phyloP scores from a whole-genome alignment of 2,888 invertebrate species.

The Ypsolopha scabrella region DNA sequence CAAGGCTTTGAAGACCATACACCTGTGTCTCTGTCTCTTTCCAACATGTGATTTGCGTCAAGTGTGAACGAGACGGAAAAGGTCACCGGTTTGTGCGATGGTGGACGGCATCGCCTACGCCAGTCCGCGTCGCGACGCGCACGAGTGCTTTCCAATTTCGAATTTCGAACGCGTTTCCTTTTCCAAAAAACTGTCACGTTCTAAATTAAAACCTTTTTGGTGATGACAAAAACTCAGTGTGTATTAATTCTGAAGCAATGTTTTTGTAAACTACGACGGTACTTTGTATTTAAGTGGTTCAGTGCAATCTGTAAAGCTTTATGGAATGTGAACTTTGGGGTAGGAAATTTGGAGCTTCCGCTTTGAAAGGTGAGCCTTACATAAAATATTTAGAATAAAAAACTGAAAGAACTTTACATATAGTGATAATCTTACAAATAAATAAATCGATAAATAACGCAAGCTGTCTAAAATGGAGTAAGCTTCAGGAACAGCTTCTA shows the following conservation, averaged over 20 bases:
- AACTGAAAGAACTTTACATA: no score
- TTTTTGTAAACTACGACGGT: no score
- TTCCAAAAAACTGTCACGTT: conserved; percentile 11
- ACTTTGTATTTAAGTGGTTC: no score
- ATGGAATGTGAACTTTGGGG: no score
- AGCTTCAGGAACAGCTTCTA: neutral
- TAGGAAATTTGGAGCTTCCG: no score
- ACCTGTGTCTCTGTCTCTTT: conserved; percentile 16
- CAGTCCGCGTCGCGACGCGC: conserved; percentile 30
- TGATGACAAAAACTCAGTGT: neutral
- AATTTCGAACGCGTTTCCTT: conserved; percentile 12
- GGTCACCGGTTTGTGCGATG: conserved; percentile 14
- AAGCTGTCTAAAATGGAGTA: neutral
- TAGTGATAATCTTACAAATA: no score
- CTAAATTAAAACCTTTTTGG: neutral
- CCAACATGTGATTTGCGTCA: conserved; percentile 4
- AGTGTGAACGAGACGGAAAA: conserved; percentile 18
- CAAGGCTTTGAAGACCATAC: conserved; percentile 20
- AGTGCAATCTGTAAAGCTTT: no score
- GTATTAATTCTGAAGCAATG: no score
- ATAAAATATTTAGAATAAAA: no score
- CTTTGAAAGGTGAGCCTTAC: no score
- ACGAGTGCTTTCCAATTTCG: conserved; percentile 29
- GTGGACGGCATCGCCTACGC: conserved; percentile 6
- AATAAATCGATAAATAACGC: no score